These are phyloP conservation scores for Indri indri DNA, from an alignment of 2,113 vertebrate species.

Conservation along the genomic window DNA sequence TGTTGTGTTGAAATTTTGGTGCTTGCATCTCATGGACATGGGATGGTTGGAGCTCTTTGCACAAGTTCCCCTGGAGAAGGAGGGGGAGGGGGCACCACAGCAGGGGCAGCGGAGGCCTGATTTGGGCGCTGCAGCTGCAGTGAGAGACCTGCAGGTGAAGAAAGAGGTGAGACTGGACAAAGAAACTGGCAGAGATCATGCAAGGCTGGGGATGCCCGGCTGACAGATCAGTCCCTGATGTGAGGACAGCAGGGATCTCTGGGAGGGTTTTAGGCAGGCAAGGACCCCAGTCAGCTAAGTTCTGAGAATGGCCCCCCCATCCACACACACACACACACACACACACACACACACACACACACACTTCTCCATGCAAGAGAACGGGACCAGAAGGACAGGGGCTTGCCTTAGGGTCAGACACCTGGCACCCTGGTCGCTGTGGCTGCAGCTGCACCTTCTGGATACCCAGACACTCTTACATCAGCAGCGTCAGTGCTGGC, in stretches of 20 bases:
- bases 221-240: neutral
- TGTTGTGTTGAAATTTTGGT: too few relatives aligned
- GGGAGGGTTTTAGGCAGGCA: neutral
- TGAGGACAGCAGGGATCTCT: neutral
- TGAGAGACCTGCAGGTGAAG: neutral
- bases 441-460: neutral
- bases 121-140: neutral
- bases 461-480: neutral
- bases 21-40: neutral
- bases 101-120: neutral
- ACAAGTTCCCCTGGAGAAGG: rapidly evolving
- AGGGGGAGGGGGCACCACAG: rapidly evolving
- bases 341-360: too few relatives aligned
- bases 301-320: neutral
- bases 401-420: rapidly evolving
- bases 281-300: neutral
- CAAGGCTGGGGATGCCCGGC: neutral
- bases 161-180: neutral
- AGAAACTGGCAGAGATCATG: neutral
- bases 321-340: rapidly evolving
- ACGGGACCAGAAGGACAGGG: neutral
- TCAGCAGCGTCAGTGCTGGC: neutral
- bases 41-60: neutral
- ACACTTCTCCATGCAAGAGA: neutral
- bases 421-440: neutral